Base-by-base conservation (phyloP, 2,113 vertebrate species). In the Camelus dromedarius region DNA sequence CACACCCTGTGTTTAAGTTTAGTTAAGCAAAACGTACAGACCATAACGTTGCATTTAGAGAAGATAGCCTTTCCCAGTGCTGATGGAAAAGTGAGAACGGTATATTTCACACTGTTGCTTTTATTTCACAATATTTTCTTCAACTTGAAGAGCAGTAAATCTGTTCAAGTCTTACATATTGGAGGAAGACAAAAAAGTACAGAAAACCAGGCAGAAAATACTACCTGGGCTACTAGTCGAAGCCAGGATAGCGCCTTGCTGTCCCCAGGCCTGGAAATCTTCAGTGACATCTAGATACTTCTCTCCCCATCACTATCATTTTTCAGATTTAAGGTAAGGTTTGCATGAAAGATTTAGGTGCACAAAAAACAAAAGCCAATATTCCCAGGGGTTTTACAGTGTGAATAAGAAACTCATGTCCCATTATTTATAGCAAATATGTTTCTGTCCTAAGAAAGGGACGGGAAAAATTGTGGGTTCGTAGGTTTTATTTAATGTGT, bases 381-480 rank as follows among this genome's bases (percentile, higher is more conserved):
- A 50, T 84, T 60, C 35, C 18, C 22, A 84, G 35, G 46, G 28
- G 8, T 89, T 93, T 89, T 35, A 60, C 35, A 58, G 14, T 10
- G 2, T 70, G 16, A 77, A 11, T 80, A 66, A 38, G 13, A 89
- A 89, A n/a, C 28, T 46, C 28, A 3, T 4, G 48, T 56, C 46
- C 0, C 56, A 14, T 81, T 90, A 20, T 87, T 95, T 42, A 77
- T 83, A 83, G 28, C n/a, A 92, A 38, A 16, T 32, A 7, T 70
- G 80, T 95, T 93, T 76, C 54, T 94, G 62, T 94, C 35, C 48
- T 62, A 92, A 92, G 70, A 64, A 56, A 42, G 15, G 72, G 86
- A 77, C n/a, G 96, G 96, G 81, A 83, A 86, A 91, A 88, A 70
- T 13, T 88, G 54, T 4, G 0, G 76, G 13, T 58, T 96, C 12